Conservation (phyloP, 2,797 vertebrate genomes). For the Galaxias olidus region DNA sequence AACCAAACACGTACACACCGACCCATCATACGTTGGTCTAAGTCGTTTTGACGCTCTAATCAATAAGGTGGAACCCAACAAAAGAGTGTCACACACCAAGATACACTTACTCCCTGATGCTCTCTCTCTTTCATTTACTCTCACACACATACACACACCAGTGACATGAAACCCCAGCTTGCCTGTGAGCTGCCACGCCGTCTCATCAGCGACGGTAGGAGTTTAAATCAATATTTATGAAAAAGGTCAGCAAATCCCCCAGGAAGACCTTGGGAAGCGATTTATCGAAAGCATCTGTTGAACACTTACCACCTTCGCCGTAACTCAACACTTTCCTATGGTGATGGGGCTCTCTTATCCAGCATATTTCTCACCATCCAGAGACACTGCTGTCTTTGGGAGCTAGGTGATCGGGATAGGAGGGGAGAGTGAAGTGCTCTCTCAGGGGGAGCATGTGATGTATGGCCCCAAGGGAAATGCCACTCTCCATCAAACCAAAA, state of each 20-base stretch:
- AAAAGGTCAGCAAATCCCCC: slow-evolving; percentile 18
- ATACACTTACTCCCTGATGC: not conserved
- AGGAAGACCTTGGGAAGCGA: slow-evolving; percentile 9
- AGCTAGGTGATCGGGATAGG: too few species aligned
- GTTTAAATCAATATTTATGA: slow-evolving; percentile 13
- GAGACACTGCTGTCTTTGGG: too few species aligned
- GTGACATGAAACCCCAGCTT: slow-evolving; percentile 4
- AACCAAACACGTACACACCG: slow-evolving; percentile 1
- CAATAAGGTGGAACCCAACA: not conserved
- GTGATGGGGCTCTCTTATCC: too few species aligned
- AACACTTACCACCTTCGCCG: too few species aligned
- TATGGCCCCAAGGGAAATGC: too few species aligned
- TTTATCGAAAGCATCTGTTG: too few species aligned
- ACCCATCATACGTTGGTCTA: not conserved
- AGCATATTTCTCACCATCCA: too few species aligned
- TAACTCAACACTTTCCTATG: too few species aligned
- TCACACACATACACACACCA: slow-evolving; percentile 6
- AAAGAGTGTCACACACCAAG: not conserved
- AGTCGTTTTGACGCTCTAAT: slow-evolving; percentile 10
- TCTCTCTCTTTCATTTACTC: too few species aligned
- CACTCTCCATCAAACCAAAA: too few species aligned
- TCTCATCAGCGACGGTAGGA: not conserved
- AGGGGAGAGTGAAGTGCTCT: too few species aligned
- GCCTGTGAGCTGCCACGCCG: not conserved
- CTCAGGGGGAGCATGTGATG: too few species aligned